phyloP scores from a whole-genome alignment of 2,113 vertebrate genomes.

The Macquaria australasica region DNA sequence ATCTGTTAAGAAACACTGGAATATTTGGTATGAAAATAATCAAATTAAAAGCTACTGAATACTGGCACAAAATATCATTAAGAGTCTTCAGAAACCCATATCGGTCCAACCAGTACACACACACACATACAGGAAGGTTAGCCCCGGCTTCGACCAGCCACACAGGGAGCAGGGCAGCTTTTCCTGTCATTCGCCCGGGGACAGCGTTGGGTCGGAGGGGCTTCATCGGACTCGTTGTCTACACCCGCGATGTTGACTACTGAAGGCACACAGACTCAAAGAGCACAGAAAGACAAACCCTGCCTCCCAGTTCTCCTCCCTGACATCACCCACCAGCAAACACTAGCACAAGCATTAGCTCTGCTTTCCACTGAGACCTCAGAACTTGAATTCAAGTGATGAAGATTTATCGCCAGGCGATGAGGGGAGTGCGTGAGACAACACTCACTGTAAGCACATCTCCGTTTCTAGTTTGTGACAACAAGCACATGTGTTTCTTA shows the following conservation, averaged over 20 bases:
- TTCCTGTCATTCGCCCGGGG: background rate
- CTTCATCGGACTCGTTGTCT: constrained; percentile 10
- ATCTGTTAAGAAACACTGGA: background rate
- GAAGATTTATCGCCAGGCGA: constrained; percentile 37
- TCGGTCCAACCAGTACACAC: constrained; percentile 44
- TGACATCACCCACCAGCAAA: constrained; percentile 78
- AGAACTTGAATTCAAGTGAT: constrained; percentile 67
- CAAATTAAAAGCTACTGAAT: constrained; percentile 3
- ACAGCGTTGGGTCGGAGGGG: constrained; percentile 22
- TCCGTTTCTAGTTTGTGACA: constrained; percentile 61
- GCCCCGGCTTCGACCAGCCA: constrained; percentile 48
- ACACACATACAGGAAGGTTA: constrained; percentile 35
- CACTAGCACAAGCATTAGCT: constrained; percentile 71
- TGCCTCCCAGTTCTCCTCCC: constrained; percentile 65
- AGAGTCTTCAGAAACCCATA: constrained; percentile 37
- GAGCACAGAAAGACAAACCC: constrained; percentile 66
- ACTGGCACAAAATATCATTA: constrained; percentile 4
- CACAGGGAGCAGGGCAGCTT: constrained; percentile 47
- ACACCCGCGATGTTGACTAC: constrained; percentile 62
- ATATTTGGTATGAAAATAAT: background rate
- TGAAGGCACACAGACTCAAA: constrained; percentile 66
- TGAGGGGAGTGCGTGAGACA: constrained; percentile 38
- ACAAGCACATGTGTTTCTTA: constrained; percentile 58
- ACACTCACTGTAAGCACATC: constrained; percentile 58
- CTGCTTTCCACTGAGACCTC: constrained; percentile 77